A percentile compares a stretch with the other conserved stretches of the same genome.
These are phyloP conservation scores for Rousettus leschenaultii DNA, from an alignment of 2,113 vertebrate species.

Conservation along the genomic window DNA sequence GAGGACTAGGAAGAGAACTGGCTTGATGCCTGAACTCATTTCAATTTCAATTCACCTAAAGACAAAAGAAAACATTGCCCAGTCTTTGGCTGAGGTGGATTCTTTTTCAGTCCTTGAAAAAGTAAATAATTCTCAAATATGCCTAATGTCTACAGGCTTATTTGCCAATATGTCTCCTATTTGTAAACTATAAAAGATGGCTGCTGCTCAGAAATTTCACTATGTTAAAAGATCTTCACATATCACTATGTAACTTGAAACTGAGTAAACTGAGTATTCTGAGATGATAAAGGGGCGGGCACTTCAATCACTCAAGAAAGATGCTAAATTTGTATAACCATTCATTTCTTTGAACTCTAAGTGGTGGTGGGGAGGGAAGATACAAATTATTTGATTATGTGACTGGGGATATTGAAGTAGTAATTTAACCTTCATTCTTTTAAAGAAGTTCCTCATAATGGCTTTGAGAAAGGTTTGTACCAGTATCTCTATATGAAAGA, in stretches of 20 bases:
- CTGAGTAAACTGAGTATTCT: neutral
- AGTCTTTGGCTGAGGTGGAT: neutral
- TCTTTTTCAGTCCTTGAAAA: neutral
- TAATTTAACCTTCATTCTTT: conserved; percentile 13
- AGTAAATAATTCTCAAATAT: neutral
- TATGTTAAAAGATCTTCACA: neutral
- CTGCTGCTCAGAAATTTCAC: neutral
- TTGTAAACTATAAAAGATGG: neutral
- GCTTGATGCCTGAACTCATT: neutral
- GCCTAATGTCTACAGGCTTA: neutral
- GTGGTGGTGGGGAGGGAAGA: neutral
- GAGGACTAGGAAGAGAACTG: neutral
- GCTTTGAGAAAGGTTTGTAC: neutral
- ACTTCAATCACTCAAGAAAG: neutral
- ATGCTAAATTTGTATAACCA: neutral
- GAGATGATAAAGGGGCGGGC: neutral
- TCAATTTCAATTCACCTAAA: neutral
- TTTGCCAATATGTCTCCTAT: neutral
- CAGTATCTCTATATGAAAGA: neutral
- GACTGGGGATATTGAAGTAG: neutral
- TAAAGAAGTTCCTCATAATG: neutral
- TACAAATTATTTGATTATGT: neutral
- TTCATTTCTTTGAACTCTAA: neutral
- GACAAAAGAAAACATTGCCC: neutral
- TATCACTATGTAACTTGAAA: neutral